Evolutionary conservation across 2,888 invertebrate genomes (phyloP).

Genomic region (Enchytraeus crypticus): DNA sequence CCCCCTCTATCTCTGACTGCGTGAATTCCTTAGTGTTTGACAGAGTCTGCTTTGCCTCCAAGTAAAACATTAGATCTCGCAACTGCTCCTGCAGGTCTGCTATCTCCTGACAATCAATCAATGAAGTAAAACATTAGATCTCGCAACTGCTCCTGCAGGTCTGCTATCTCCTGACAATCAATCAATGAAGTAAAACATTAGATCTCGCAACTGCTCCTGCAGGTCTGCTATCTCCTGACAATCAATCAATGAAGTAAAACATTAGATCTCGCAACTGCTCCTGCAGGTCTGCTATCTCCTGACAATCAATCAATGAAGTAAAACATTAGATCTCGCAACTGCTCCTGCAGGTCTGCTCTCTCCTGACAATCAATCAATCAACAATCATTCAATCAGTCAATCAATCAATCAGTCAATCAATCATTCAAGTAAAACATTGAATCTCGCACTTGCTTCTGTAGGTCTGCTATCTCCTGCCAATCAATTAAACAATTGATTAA

Average conservation of each 20-base stretch:
- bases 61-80: conserved; percentile 90
- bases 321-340: too few species aligned
- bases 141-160: conserved; percentile 81
- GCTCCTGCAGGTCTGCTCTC: too few species aligned
- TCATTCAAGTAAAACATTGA: too few species aligned
- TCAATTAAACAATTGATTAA: too few species aligned
- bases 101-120: conserved; percentile 61
- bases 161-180: conserved; percentile 63
- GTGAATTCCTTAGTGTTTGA: conserved; percentile 20
- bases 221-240: conserved; percentile 65
- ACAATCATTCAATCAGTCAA: too few species aligned
- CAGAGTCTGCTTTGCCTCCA: conserved; percentile 70
- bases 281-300: conserved; percentile 69
- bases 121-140: conserved; percentile 95
- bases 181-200: conserved; percentile 97
- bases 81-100: conserved; percentile 80
- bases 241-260: conserved; percentile 67
- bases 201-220: conserved; percentile 83
- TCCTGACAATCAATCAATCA: too few species aligned
- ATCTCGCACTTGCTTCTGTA: too few species aligned
- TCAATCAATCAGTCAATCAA: too few species aligned
- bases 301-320: conserved; percentile 7
- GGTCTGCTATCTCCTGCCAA: too few species aligned
- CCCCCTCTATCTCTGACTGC: conserved; percentile 51
- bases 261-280: conserved; percentile 92